phyloP scores from a whole-genome alignment of 2,888 invertebrate species.

The Drosophila neoperkinsi region DNA sequence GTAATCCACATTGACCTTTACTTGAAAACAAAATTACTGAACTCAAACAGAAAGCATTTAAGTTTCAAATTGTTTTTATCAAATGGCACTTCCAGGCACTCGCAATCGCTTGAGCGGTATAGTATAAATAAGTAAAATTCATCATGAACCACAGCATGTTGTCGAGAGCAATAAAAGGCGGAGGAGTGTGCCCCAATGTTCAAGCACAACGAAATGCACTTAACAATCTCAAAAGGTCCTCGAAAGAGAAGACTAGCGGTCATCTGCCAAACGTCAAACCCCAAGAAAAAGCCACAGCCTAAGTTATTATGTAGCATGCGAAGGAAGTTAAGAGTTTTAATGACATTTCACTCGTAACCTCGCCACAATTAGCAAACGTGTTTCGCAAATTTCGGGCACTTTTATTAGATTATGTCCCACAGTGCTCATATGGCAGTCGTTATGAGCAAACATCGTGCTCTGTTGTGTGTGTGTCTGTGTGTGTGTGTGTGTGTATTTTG shows the following conservation, averaged over 20 bases:
- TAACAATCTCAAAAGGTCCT: neutral
- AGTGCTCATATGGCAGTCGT: slow-evolving; percentile 34
- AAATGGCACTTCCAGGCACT: neutral
- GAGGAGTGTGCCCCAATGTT: neutral
- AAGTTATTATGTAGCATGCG: slow-evolving; percentile 7
- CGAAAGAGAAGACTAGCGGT: neutral
- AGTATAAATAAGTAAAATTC: neutral
- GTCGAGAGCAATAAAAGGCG: neutral
- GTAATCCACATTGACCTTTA: neutral
- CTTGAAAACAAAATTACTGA: neutral
- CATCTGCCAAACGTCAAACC: neutral
- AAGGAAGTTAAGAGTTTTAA: slow-evolving; percentile 19
- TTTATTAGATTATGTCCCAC: slow-evolving; percentile 52
- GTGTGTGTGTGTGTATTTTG: slow-evolving; percentile 5
- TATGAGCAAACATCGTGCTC: slow-evolving; percentile 33
- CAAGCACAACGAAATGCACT: slow-evolving; percentile 7
- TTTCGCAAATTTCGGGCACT: slow-evolving; percentile 44
- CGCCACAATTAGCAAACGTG: slow-evolving; percentile 61
- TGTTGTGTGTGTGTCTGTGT: neutral
- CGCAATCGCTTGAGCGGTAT: neutral
- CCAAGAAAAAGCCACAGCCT: neutral
- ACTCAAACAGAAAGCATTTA: neutral
- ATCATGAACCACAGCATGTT: neutral
- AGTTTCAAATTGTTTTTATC: slow-evolving; percentile 11
- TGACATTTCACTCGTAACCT: slow-evolving; percentile 38